Base-by-base conservation (phyloP, 2,888 invertebrate species). In the Spilosoma lubricipeda region DNA sequence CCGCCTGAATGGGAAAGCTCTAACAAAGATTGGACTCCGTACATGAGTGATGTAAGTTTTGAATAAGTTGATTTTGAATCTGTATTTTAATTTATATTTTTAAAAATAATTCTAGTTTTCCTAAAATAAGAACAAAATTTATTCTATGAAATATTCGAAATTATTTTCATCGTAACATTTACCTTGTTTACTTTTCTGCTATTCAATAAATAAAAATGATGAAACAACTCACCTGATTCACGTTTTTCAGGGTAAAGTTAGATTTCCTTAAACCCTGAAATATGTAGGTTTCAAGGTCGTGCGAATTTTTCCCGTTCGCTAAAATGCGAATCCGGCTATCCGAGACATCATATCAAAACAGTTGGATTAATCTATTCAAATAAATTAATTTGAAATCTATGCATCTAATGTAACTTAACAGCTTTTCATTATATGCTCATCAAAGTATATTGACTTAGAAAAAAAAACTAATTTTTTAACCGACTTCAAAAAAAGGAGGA, bases 11-110 rank as follows among this genome's bases (percentile, higher is more conserved):
- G 93, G 93, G 94, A 95, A 67, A 82, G 89, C 0, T 82, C 88
- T 0, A 93, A 86, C 71, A 86, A 90, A 20, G 95, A 95, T 77
- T 95, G 95, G 95, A 95, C 95, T 0, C 95, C 95, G 0, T 95
- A 95, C 66, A 95, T 95, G 95, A 94, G 93, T 77, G 92, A 94
- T 86, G 95, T 95, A 85, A 94, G 95, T 90, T 36, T 9, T 9
- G 11, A 7, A 7, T 27, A 11, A 11, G 0, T 52, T 69, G 4
- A 5, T 27, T 59, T 59, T 59, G 13, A 59, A 36, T 36, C 11
- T 59, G 11, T 13, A 1, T 4, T 27, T 59, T 1, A 27, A 27
- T 59, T 52, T 27, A 27, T 27, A n/a, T 59, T 59, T 56, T 4
- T 1, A 59, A 59, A 27, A 48, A 20, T 0, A 48, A 48, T 39